Evolutionary conservation across 2,113 vertebrate species (phyloP).

Genomic region (Ptychochromis oligacanthus): DNA sequence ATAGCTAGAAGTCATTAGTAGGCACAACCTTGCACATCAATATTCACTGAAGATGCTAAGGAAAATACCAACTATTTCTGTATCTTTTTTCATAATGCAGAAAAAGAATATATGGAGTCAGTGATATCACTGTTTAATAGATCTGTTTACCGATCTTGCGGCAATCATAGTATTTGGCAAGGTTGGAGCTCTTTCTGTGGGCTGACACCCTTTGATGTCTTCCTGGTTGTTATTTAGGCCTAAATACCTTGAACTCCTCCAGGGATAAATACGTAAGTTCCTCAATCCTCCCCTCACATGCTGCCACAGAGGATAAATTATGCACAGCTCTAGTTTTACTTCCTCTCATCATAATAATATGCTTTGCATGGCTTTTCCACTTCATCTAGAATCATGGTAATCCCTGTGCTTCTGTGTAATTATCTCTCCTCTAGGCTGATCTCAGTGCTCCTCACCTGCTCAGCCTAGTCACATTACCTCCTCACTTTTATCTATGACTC

Average conservation of each 20-base stretch:
- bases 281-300: constrained; percentile 49
- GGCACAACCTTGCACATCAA: neutral
- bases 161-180: constrained; percentile 18
- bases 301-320: constrained; percentile 67
- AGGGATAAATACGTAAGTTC: constrained; percentile 58
- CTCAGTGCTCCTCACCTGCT: constrained; percentile 72
- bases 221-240: constrained; percentile 53
- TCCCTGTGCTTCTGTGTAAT: constrained; percentile 77
- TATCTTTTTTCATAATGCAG: neutral
- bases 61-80: neutral
- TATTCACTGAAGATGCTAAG: neutral
- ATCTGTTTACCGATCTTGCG: constrained; percentile 23
- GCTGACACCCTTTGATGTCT: constrained; percentile 57
- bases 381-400: constrained; percentile 77
- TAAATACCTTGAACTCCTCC: constrained; percentile 62
- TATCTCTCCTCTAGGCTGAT: constrained; percentile 75
- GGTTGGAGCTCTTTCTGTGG: constrained; percentile 29
- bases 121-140: constrained; percentile 5
- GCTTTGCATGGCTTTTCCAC: constrained; percentile 74
- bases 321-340: constrained; percentile 64
- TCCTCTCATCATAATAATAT: constrained; percentile 73
- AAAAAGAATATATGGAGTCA: neutral
- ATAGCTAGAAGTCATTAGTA: constrained; percentile 11
- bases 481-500: constrained; percentile 75
- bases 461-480: constrained; percentile 70